Evolutionary conservation across 2,113 vertebrate genomes (phyloP), one percentile per base, ranked within the genome.

Genomic region (Psilopogon haemacephalus): DNA sequence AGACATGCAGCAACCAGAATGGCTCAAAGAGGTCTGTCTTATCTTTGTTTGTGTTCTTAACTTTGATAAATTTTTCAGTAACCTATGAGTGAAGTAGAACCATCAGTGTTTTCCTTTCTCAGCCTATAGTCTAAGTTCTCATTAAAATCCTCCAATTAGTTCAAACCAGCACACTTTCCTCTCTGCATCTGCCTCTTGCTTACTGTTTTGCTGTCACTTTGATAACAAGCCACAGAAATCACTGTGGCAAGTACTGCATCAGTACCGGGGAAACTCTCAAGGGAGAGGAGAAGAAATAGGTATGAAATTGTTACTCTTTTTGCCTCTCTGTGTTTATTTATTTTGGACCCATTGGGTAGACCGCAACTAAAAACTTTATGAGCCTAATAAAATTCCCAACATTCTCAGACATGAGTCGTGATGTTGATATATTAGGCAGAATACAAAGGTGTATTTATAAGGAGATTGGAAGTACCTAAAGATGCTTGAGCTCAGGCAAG

Each of bases 371-470:
- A 98, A 98, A 97, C 67, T 97, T 98, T 98, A 98, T 97, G 97
- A 95, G 96, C 89, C 96, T 97, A 97, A 97, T 98, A 98, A 98
- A 98, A 98, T 98, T 98, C 96, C 97, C 97, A 97, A 97, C 98
- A 98, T 98, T 98, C 97, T 98, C 97, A 98, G 97, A 98, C 97
- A 96, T 91, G 73, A 93, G 96, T 97, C 92, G 89, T 98, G 97
- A 97, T 97, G 96, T 97, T 97, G 97, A 96, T 96, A 81, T 72
- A 84, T 95, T 90, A 96, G 76, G 93, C 92, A 95, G 94, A 97
- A 98, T 97, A 98, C 97, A 98, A 97, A 97, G 96, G 95, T 95
- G 96, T 97, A 96, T 97, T 98, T 98, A 97, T 97, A 96, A 97
- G 93, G 65, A 87, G 91, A 94, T 83, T 56, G 86, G 86, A 96